Conservation (phyloP, 2,888 invertebrate species). For the Ochropleura plecta region DNA sequence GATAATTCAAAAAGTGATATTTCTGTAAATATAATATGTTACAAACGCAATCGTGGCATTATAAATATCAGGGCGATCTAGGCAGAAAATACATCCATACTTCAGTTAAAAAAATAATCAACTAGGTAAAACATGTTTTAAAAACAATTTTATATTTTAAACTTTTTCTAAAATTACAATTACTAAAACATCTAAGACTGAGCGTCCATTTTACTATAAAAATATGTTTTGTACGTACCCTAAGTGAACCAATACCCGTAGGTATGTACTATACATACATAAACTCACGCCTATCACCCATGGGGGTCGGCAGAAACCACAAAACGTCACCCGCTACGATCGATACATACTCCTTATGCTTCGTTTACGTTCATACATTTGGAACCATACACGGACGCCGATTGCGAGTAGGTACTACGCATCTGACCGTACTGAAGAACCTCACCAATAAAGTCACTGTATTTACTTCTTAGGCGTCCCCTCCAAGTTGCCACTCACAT, state of each 20-base stretch:
- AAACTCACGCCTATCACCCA: no score
- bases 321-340: no score
- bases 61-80: neutral
- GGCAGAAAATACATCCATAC: neutral
- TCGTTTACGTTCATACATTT: no score
- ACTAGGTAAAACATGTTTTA: slow-evolving; percentile 3
- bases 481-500: no score
- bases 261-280: slow-evolving; percentile 20
- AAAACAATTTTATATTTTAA: slow-evolving; percentile 39
- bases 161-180: slow-evolving; percentile 26
- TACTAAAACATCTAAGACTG: slow-evolving; percentile 51
- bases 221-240: slow-evolving; percentile 62
- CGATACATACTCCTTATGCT: no score
- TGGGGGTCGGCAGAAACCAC: no score
- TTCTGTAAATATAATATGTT: neutral
- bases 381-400: no score
- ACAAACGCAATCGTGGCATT: neutral
- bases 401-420: no score
- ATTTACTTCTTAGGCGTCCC: no score
- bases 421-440: no score
- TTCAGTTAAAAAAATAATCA: slow-evolving; percentile 11
- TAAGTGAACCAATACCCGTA: slow-evolving; percentile 36
- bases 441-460: no score
- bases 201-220: slow-evolving; percentile 66
- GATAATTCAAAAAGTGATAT: slow-evolving; percentile 8